A percentile compares a stretch with the other conserved stretches of the same genome.
These are phyloP conservation scores for Cisticola juncidis DNA, from an alignment of 2,113 vertebrate genomes.

Conservation along the genomic window DNA sequence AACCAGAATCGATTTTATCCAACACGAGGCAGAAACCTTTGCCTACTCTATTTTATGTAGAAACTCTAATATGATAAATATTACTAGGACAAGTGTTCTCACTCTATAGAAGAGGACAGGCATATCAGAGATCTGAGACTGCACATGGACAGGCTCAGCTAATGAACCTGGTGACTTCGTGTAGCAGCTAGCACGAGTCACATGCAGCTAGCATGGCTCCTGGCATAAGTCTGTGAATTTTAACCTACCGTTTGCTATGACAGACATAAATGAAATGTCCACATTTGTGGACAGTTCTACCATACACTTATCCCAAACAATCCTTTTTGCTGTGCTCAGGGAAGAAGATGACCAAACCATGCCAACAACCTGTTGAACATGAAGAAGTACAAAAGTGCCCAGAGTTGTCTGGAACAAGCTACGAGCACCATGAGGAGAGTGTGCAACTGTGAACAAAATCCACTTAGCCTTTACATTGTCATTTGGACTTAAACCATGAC, in stretches of 20 bases:
- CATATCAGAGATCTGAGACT: background rate
- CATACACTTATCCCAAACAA: background rate
- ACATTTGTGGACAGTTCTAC: too few species aligned
- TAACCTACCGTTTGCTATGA: background rate
- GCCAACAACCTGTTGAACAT: background rate
- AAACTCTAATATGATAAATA: background rate
- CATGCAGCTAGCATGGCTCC: background rate
- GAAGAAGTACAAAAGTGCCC: background rate
- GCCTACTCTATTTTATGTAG: background rate
- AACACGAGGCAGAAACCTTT: fast-evolving
- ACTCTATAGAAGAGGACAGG: background rate
- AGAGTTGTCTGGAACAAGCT: background rate
- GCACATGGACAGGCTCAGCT: background rate
- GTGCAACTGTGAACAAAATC: background rate
- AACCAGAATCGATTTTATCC: background rate
- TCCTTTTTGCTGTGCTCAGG: background rate
- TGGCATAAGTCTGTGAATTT: background rate
- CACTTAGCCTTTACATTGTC: background rate
- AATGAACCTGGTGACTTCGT: background rate
- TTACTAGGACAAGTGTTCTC: background rate
- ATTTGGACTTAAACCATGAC: background rate
- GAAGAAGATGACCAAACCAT: background rate
- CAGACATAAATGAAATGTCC: background rate
- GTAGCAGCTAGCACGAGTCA: background rate
- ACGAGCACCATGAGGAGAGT: fast-evolving